Evolutionary conservation across 2,113 vertebrate species (phyloP), one percentile per base, ranked within the genome.

Genomic region (Rhadina sibilatrix): DNA sequence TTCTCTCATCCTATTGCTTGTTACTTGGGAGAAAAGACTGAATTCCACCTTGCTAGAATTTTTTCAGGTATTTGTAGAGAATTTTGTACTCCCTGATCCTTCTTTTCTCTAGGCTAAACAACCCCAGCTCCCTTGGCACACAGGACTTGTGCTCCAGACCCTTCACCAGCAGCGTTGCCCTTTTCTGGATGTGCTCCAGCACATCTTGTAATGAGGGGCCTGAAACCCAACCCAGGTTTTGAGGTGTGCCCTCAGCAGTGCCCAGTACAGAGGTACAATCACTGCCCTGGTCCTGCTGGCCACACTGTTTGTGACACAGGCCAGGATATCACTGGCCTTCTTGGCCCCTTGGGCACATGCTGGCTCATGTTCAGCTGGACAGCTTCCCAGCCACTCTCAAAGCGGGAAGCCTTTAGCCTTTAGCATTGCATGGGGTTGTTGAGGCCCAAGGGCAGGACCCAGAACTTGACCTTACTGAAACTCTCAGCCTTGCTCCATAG

Each of bases 281-380:
- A 2, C 30, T 70, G 40, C 7, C 24, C 64, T 63, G 24, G 12
- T 40, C 47, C 47, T 70, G 28, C 13, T 70, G 54, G 15, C 10
- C n/a, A 54, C n/a, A 9, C 19, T n/a, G 2, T 70, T 54, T 16
- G 24, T 87, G 49, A 30, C 37, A 24, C 16, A 35, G 24, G 7
- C 13, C 24, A 40, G 40, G 30, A 21, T 56, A 20, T 10, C 30
- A 31, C 23, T 40, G n/a, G 16, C 65, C 35, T 31, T 64, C 35
- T 40, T 49, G 49, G 35, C 20, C 25, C 22, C 17, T 21, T 40
- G 42, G 20, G 11, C 28, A 30, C 64, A 25, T 0, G 0, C 24
- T 79, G 84, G 24, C 40, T 71, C 42, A 4, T 23, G 35, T 72
- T 64, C 50, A 80, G 66, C 42, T 25, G 42, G 22, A 35, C 35